A percentile compares a stretch with the other conserved stretches of the same genome.
Conservation (phyloP, 2,113 vertebrate genomes). For the Mandrillus leucophaeus region DNA sequence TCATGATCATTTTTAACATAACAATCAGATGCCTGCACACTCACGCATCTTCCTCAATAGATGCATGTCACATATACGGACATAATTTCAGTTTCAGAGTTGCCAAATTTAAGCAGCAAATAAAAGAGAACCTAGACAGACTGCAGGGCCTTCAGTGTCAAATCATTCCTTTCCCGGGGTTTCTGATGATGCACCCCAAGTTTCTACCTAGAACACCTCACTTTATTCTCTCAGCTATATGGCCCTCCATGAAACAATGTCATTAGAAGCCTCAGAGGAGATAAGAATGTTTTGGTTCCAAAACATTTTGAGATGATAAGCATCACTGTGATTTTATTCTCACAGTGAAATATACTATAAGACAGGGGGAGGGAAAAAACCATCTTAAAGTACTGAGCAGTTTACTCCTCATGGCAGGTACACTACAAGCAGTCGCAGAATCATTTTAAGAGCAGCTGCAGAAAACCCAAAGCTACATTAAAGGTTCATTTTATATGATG, state of each 20-base stretch:
- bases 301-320: neutral
- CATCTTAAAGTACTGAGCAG: neutral
- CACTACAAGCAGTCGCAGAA: neutral
- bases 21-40: neutral
- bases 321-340: neutral
- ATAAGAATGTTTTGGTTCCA: neutral
- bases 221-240: neutral
- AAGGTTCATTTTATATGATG: neutral
- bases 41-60: neutral
- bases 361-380: neutral
- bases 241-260: neutral
- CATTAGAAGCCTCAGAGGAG: neutral
- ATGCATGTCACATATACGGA: neutral
- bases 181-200: neutral
- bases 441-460: neutral
- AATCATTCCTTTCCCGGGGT: neutral
- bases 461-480: neutral
- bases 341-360: neutral
- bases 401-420: neutral
- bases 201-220: neutral
- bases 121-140: neutral
- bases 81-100: neutral
- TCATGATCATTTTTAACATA: neutral
- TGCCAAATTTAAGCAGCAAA: neutral
- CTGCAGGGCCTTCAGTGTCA: accelerated